A percentile compares a stretch with the other conserved stretches of the same genome.
phyloP scores from a whole-genome alignment of 2,888 invertebrate genomes.

The Epirrita christyi region DNA sequence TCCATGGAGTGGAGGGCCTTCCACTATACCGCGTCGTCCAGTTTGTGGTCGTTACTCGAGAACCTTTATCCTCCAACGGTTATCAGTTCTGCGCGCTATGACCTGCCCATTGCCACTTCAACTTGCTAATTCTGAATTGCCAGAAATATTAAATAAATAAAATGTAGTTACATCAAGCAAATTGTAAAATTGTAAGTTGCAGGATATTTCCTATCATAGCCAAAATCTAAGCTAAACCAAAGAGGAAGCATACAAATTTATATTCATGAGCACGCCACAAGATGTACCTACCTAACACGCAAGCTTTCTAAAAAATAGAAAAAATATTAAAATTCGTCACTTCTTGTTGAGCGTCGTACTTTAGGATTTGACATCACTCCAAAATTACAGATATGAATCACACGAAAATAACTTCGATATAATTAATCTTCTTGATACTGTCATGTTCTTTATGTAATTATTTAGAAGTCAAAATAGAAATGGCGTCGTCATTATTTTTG shows the following conservation, averaged over 20 bases:
- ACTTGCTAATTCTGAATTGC: no score
- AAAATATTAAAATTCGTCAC: constrained; percentile 34
- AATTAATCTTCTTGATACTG: constrained; percentile 24
- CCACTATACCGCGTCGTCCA: no score
- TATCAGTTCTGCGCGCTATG: no score
- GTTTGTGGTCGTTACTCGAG: no score
- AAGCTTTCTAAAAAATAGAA: constrained; percentile 37
- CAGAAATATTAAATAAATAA: no score
- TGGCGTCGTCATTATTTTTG: constrained; percentile 12
- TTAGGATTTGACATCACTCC: constrained; percentile 36
- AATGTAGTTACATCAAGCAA: no score
- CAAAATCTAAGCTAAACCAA: constrained; percentile 1
- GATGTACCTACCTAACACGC: constrained; percentile 40
- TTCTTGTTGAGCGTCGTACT: constrained; percentile 8
- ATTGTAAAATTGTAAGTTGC: no score
- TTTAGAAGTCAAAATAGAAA: constrained; percentile 23
- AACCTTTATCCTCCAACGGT: no score
- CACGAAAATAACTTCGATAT: constrained; percentile 21
- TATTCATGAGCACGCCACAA: constrained; percentile 35
- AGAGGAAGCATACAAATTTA: constrained; percentile 16
- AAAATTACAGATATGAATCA: constrained; percentile 34
- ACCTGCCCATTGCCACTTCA: no score
- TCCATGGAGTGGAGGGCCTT: no score
- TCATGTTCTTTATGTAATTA: constrained; percentile 25
- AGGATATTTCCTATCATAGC: constrained; percentile 2